Evolutionary conservation across 1,140 invertebrate genomes (phyloP), one percentile per base, ranked within the genome.

Genomic region (Andrena cerasifolii): DNA sequence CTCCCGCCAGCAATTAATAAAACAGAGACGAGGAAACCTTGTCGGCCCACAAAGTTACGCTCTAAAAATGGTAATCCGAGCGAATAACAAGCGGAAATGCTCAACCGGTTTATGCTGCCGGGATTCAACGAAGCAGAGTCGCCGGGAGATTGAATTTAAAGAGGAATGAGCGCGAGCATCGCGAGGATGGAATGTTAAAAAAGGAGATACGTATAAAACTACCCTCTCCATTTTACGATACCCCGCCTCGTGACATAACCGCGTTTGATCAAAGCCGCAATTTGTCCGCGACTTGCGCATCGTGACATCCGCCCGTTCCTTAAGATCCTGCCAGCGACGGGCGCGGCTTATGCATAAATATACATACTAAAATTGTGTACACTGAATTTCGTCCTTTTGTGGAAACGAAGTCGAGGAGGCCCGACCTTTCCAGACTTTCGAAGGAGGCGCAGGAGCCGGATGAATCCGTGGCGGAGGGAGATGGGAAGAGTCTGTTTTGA

Each of bases 331-430:
- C 26, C 18, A 63, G 43, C 45, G n/a, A 43, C 40, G 45, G 24
- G 31, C 31, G 56, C 49, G 33, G 36, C 51, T 63, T 73, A 83
- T 85, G 62, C 79, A 84, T 86, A 86, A 83, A 81, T 86, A 81
- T 82, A 79, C 74, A 79, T 82, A 62, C 45, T 79, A 82, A 84
- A 68, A 58, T 79, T 72, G 77, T 80, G 71, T 77, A 78, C 76
- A 79, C 54, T 58, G 26, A 78, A 86, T 84, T 81, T 82, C 53
- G 56, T 80, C 72, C 73, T 78, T 86, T 86, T 61, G 59, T 54
- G 36, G 43, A 70, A 45, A 78, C 56, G 71, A 73, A 84, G 56
- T 31, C 43, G 49, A 79, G 75, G 62, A 26, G n/a, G 24, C 54
- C 76, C 43, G 49, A 26, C 31, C 36, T 68, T 31, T 68, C 45